A percentile compares a stretch with the other conserved stretches of the same genome.
phyloP scores from a whole-genome alignment of 2,113 vertebrate genomes.

The Rhea pennata region DNA sequence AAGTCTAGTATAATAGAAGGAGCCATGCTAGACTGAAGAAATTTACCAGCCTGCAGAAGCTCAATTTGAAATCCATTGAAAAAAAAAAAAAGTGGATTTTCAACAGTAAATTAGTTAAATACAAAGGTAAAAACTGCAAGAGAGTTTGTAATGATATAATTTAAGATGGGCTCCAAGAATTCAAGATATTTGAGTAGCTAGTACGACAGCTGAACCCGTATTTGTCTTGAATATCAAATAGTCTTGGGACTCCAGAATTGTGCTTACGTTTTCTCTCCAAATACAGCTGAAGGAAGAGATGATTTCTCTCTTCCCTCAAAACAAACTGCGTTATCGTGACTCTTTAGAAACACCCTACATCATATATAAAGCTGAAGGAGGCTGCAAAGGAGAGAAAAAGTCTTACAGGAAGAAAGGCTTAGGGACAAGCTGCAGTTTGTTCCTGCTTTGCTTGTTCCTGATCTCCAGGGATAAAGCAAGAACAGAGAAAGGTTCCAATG shows the following conservation, averaged over 20 bases:
- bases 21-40: not conserved
- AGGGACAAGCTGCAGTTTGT: fast-evolving
- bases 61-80: not conserved
- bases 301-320: not conserved
- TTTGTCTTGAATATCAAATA: not conserved
- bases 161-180: not conserved
- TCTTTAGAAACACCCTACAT: not conserved
- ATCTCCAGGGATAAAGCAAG: not conserved
- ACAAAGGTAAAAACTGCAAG: not conserved
- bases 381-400: not conserved
- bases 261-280: not conserved
- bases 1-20: not conserved
- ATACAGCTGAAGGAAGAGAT: not conserved
- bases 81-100: not conserved
- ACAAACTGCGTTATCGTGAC: not conserved
- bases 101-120: not conserved
- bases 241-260: not conserved
- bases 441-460: not conserved
- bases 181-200: not conserved
- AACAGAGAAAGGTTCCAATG: not conserved
- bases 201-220: not conserved
- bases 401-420: not conserved
- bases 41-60: not conserved
- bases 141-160: not conserved
- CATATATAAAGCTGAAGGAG: not conserved